These are phyloP conservation scores for Slavum lentiscoides DNA, from an alignment of 2,888 invertebrate genomes.

Conservation along the genomic window DNA sequence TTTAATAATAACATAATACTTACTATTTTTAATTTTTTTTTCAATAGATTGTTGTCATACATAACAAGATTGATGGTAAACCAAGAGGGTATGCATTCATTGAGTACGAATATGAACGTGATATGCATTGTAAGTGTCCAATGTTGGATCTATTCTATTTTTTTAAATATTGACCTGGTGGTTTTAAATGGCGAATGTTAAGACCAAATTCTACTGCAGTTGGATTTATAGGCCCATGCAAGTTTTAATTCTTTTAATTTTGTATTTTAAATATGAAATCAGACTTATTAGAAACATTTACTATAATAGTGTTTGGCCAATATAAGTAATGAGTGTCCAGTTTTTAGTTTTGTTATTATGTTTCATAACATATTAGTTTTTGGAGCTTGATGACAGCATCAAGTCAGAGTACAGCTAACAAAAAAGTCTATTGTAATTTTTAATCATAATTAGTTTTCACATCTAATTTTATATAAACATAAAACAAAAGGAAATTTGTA, in stretches of 20 bases:
- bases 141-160: conserved; percentile 1
- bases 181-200: conserved; percentile 42
- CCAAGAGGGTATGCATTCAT: conserved; percentile 99
- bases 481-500: no score
- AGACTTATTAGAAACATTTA: neutral
- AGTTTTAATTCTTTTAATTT: neutral
- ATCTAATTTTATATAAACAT: no score
- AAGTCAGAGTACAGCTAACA: no score
- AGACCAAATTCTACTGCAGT: conserved; percentile 1
- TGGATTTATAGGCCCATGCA: neutral
- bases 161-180: conserved; percentile 19
- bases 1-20: conserved; percentile 1
- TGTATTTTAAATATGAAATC: neutral
- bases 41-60: conserved; percentile 82
- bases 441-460: no score
- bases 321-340: no score
- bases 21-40: no score
- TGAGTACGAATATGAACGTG: conserved; percentile 97
- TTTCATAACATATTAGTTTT: no score
- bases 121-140: conserved; percentile 96
- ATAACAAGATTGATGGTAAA: conserved; percentile 84
- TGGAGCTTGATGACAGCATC: no score
- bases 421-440: no score
- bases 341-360: no score
- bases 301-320: neutral